phyloP scores from a whole-genome alignment of 2,888 invertebrate species.

The Palloptera scutellata region DNA sequence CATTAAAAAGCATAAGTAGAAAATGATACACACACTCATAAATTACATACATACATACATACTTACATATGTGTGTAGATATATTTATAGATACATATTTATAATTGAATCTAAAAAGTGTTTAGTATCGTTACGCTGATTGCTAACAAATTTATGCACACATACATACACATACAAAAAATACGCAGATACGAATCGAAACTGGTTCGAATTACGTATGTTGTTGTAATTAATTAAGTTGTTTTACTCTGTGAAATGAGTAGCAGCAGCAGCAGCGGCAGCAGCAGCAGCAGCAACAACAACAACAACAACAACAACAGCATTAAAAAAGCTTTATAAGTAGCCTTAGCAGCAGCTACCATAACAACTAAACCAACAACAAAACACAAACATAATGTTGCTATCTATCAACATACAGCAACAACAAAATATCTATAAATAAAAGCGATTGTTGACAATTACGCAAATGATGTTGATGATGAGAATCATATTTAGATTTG shows the following conservation, averaged over 20 bases:
- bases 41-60: too few relatives aligned
- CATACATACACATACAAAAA: conserved; percentile 44
- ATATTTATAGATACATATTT: not conserved
- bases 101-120: not conserved
- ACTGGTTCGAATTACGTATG: conserved; percentile 52
- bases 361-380: not conserved
- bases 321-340: not conserved
- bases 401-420: not conserved
- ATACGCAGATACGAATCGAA: conserved; percentile 29
- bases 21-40: too few relatives aligned
- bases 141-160: conserved; percentile 46
- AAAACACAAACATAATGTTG: not conserved
- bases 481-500: not conserved
- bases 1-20: too few relatives aligned
- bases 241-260: conserved; percentile 45
- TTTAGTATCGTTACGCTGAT: conserved; percentile 37
- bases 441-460: not conserved
- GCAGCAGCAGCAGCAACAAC: not conserved
- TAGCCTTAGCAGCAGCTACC: not conserved
- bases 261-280: not conserved
- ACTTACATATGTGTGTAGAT: not conserved
- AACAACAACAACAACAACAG: not conserved
- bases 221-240: conserved; percentile 53
- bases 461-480: conserved; percentile 1
- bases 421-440: not conserved